Conservation (phyloP, 2,113 vertebrate species). For the Apteryx mantelli region DNA sequence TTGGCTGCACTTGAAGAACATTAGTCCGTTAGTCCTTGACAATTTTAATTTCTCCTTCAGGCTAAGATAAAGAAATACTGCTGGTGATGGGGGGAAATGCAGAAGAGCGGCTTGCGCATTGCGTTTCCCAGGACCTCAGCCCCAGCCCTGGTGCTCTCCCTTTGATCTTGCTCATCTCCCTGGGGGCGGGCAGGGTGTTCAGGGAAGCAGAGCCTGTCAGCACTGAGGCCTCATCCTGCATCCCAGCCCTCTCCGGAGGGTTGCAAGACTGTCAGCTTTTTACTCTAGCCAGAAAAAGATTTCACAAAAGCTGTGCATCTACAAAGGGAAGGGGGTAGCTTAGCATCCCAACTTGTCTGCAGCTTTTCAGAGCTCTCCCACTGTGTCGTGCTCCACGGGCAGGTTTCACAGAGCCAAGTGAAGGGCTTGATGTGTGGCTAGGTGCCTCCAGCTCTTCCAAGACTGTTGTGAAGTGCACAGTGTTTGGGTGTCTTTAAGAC, state of each 20-base stretch:
- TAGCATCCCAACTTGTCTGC: background rate
- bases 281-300: background rate
- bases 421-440: background rate
- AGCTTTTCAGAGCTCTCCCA: background rate
- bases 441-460: background rate
- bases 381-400: background rate
- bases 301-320: background rate
- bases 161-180: background rate
- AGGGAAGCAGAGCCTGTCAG: background rate
- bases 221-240: background rate
- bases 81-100: background rate
- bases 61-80: background rate
- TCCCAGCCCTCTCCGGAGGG: background rate
- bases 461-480: background rate
- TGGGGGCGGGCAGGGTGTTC: background rate
- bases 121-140: slow-evolving; percentile 1
- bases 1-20: background rate
- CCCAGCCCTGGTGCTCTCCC: background rate
- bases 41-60: background rate
- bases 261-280: background rate
- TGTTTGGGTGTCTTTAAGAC: background rate
- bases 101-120: background rate
- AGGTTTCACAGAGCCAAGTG: background rate
- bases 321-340: background rate
- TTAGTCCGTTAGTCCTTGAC: background rate